Conservation (phyloP, 2,113 vertebrate genomes). For the Brevimyrus niger region DNA sequence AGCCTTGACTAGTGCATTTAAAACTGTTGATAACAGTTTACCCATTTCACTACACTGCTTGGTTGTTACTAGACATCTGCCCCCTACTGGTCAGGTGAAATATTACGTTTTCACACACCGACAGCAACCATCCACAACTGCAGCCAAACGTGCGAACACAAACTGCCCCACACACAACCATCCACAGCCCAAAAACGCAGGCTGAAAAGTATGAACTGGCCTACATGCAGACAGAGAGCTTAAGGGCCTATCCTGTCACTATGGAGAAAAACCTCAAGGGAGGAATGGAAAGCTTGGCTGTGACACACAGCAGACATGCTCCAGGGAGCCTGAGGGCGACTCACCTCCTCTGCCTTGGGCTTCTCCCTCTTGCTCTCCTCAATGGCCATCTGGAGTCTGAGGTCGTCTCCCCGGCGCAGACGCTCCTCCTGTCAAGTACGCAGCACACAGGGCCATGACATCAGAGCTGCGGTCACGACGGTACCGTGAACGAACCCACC, state of each 20-base stretch:
- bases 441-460: slow-evolving; percentile 23
- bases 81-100: not conserved
- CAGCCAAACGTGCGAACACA: slow-evolving; percentile 12
- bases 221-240: not conserved
- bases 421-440: slow-evolving; percentile 74
- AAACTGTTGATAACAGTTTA: not conserved
- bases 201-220: not conserved
- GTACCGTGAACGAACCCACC: not conserved
- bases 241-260: not conserved
- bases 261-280: not conserved
- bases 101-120: not conserved
- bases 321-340: not conserved
- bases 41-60: not conserved
- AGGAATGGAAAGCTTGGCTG: slow-evolving; percentile 8
- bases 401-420: slow-evolving; percentile 79
- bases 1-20: not conserved
- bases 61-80: not conserved
- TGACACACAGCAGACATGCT: slow-evolving; percentile 22
- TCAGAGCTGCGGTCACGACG: slow-evolving; percentile 25
- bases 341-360: slow-evolving; percentile 69
- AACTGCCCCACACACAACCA: not conserved
- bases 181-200: no score
- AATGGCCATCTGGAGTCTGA: slow-evolving; percentile 86
- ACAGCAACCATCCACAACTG: not conserved
- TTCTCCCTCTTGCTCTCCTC: slow-evolving; percentile 84